phyloP scores from a whole-genome alignment of 2,113 vertebrate genomes.

The Ageneiosus marmoratus region DNA sequence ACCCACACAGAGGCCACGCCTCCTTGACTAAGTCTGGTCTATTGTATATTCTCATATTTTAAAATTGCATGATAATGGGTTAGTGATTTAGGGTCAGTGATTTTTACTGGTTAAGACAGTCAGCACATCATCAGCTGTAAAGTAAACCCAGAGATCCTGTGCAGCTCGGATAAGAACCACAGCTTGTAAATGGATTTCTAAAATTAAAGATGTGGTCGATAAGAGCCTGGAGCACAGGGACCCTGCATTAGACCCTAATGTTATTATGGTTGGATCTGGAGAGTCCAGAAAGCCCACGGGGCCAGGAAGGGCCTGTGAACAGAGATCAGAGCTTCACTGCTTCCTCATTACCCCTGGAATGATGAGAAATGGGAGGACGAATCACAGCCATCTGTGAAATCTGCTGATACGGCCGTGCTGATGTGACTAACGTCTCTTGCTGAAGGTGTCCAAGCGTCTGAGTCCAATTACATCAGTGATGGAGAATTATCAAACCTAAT shows the following conservation, averaged over 20 bases:
- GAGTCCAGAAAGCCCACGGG: slow-evolving; percentile 21
- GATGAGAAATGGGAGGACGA: slow-evolving; percentile 19
- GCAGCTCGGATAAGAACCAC: slow-evolving; percentile 58
- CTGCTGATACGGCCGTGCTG: neutral
- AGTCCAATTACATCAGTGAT: no score
- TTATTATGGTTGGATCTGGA: slow-evolving; percentile 57
- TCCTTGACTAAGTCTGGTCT: no score
- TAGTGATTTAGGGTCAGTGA: no score
- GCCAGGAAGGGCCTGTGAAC: slow-evolving; percentile 21
- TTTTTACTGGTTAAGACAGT: neutral
- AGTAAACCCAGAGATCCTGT: neutral
- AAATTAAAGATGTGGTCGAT: slow-evolving; percentile 69
- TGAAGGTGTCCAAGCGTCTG: neutral
- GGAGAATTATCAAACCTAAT: no score
- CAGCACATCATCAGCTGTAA: neutral
- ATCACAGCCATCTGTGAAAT: neutral
- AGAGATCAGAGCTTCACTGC: slow-evolving; percentile 25
- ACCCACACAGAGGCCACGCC: no score
- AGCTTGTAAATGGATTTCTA: slow-evolving; percentile 67
- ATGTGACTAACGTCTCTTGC: neutral
- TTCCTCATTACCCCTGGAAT: slow-evolving; percentile 16
- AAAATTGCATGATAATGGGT: no score
- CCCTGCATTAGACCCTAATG: slow-evolving; percentile 64
- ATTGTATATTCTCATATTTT: no score
- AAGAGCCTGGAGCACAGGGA: slow-evolving; percentile 46